These are phyloP conservation scores for Cerastis leucographa DNA, from an alignment of 2,888 invertebrate species.

Conservation along the genomic window DNA sequence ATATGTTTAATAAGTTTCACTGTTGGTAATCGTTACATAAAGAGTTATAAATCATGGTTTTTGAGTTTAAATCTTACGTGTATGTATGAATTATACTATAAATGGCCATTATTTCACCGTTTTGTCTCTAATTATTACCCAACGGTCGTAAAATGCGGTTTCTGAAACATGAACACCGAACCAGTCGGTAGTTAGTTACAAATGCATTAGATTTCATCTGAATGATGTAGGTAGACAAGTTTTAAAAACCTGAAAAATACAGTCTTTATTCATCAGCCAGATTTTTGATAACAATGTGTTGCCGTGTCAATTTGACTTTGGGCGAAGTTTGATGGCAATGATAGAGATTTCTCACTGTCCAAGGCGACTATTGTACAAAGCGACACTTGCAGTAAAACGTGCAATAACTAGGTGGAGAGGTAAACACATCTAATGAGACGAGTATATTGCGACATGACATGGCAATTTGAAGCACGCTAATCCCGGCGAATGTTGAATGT, in stretches of 20 bases:
- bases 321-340: conserved; percentile 59
- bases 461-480: conserved; percentile 54
- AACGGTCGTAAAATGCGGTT: conserved; percentile 39
- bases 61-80: conserved; percentile 36
- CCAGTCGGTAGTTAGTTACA: conserved; percentile 1
- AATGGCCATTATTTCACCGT: conserved; percentile 50
- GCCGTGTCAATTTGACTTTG: conserved; percentile 59
- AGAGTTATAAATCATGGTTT: conserved; percentile 34
- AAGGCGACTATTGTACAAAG: conserved; percentile 64
- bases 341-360: conserved; percentile 67
- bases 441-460: conserved; percentile 67
- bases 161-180: conserved; percentile 26
- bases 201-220: conserved; percentile 14
- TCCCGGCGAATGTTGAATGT: conserved; percentile 63
- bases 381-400: conserved; percentile 51
- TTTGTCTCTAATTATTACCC: conserved; percentile 51
- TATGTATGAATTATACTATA: conserved; percentile 39
- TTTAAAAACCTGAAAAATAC: conserved; percentile 22
- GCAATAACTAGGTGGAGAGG: conserved; percentile 56
- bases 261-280: conserved; percentile 15
- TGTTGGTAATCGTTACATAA: conserved; percentile 54
- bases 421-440: conserved; percentile 69
- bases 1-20: conserved; percentile 46
- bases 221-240: not conserved
- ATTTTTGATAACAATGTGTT: conserved; percentile 49